These are phyloP conservation scores for Euura saliciscinereae DNA, from an alignment of 1,140 invertebrate genomes.

Conservation along the genomic window DNA sequence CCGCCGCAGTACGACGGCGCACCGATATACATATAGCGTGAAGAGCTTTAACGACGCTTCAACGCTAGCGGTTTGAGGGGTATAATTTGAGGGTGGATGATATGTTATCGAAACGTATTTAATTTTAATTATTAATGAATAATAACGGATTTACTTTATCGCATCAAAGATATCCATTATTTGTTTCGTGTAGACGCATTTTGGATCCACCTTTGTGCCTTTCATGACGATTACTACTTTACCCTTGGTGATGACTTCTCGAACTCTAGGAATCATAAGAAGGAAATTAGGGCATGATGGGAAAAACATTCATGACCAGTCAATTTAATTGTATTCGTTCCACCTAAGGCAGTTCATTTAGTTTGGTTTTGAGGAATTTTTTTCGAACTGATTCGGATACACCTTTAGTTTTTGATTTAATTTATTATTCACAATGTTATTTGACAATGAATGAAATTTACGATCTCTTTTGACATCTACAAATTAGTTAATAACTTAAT, in stretches of 20 bases:
- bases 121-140: background rate
- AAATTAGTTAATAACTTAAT: background rate
- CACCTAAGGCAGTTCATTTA: background rate
- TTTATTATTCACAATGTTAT: conserved; percentile 4
- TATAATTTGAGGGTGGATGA: no score
- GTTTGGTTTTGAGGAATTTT: background rate
- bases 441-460: background rate
- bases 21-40: no score
- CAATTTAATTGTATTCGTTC: no score
- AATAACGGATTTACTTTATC: conserved; percentile 55
- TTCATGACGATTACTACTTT: conserved; percentile 96
- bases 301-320: background rate
- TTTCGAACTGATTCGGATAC: background rate
- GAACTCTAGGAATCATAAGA: conserved; percentile 62
- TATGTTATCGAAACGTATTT: no score
- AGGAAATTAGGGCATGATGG: background rate
- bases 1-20: no score
- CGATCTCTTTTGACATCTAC: background rate
- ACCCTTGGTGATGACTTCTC: conserved; percentile 77
- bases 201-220: conserved; percentile 76
- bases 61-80: no score
- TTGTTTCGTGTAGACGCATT: conserved; percentile 89
- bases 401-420: background rate
- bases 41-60: no score
- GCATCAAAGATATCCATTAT: conserved; percentile 80